Evolutionary conservation across 2,888 invertebrate species (phyloP).

Genomic region (Hydroisotoma schaefferi): DNA sequence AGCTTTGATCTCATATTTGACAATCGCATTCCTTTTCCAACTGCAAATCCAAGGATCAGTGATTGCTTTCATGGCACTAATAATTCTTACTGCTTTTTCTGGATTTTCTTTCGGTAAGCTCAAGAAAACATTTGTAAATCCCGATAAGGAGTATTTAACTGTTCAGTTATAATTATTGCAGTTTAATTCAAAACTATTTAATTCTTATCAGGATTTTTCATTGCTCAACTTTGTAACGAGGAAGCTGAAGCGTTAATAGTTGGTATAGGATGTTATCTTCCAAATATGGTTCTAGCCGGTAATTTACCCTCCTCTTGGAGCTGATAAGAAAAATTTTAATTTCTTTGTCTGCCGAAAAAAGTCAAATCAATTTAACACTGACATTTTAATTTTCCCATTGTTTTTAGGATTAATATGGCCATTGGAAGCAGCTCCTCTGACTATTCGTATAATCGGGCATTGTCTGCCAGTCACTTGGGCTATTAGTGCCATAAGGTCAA

Average conservation of each 20-base stretch:
- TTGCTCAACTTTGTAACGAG: constrained; percentile 22
- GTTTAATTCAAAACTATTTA: neutral
- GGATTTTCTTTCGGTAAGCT: constrained; percentile 10
- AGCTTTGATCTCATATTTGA: constrained; percentile 2
- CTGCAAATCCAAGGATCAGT: constrained; percentile 13
- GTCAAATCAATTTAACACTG: too few species aligned
- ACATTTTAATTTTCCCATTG: neutral
- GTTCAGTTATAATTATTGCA: neutral
- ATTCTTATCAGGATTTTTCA: constrained; percentile 16
- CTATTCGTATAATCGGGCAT: constrained; percentile 60
- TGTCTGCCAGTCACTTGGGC: constrained; percentile 54
- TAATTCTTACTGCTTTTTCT: neutral
- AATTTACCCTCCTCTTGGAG: too few species aligned
- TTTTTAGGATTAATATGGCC: constrained; percentile 86
- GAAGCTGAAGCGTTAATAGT: constrained; percentile 28
- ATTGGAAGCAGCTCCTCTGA: constrained; percentile 86
- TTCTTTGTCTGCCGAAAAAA: too few species aligned
- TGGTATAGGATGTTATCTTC: constrained; percentile 28
- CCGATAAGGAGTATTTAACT: neutral
- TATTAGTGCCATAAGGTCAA: constrained; percentile 52
- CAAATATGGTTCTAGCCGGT: constrained; percentile 27
- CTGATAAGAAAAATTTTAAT: too few species aligned
- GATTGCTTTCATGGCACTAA: neutral
- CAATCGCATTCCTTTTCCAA: constrained; percentile 3
- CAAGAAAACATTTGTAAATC: neutral